Base-by-base conservation (phyloP, 2,797 vertebrate genomes). In the Sebastes trivittatus region DNA sequence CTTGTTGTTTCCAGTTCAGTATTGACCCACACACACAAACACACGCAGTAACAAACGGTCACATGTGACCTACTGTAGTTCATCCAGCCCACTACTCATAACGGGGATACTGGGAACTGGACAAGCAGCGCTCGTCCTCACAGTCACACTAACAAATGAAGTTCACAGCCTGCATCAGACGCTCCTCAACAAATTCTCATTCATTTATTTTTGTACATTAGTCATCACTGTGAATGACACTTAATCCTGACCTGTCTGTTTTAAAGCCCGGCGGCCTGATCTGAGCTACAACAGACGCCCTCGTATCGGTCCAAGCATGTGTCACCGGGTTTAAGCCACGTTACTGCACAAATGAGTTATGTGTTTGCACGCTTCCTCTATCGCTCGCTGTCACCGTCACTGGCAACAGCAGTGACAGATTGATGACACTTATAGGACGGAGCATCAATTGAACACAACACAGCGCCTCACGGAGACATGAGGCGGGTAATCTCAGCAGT, bases 1-100 rank as follows among this genome's bases (percentile, higher is more conserved):
- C 71, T 85, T 81, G 79, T 83, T 90, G 30, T 76, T 36, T 87
- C 52, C 67, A 55, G 71, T 78, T 94, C 88, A 84, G 92, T 95
- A 92, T 75, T 68, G 89, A 94, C 89, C 85, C 77, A 34, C 63
- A 72, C 64, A 82, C 29, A 38, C 66, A 84, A 22, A 68, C 64
- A 75, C 54, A 75, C 68, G 66, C 52, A 68, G 36, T 36, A 25
- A 54, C 66, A 85, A 74, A 70, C 67, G 76, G 88, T 87, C 75
- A 81, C 82, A 78, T 86, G 87, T 88, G 82, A 88, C 85, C 88
- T n/a, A 84, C 75, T 85, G 78, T 69, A 67, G 49, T 64, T 67
- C 83, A 82, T 60, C 61, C 18, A 72, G 58, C 23, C 58, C 55
- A 56, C 46, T 46, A 27, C 75, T 77, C 68, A 68, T 55, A 65